These are phyloP conservation scores for Machimus rusticus DNA, from an alignment of 2,888 invertebrate genomes.

Conservation along the genomic window DNA sequence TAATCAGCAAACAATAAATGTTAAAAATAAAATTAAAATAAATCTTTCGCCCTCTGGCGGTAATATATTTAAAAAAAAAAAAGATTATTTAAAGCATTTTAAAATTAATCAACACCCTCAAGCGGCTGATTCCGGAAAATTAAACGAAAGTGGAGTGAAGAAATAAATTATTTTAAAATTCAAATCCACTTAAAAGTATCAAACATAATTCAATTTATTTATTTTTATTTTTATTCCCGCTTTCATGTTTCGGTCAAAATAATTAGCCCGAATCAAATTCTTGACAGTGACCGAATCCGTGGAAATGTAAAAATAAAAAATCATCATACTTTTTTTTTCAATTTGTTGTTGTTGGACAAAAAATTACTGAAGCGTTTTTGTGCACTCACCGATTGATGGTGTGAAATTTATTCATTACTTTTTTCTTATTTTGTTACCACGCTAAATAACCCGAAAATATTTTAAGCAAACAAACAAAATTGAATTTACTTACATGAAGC, in stretches of 20 bases:
- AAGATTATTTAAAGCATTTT: too few relatives aligned
- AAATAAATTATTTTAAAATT: neutral
- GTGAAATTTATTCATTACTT: neutral
- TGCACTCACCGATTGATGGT: neutral
- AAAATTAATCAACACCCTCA: neutral
- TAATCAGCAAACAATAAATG: neutral
- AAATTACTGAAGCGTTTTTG: neutral
- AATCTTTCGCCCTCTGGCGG: too few relatives aligned
- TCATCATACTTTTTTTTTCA: neutral
- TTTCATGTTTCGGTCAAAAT: neutral
- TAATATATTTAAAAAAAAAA: neutral
- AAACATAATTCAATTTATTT: neutral
- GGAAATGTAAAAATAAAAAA: neutral
- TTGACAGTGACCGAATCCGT: neutral
- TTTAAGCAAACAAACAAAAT: neutral
- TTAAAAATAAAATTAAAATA: neutral
- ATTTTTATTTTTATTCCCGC: neutral
- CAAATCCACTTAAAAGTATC: neutral
- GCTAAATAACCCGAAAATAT: neutral
- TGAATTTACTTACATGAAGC: too few relatives aligned
- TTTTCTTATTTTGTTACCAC: neutral
- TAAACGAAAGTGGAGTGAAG: too few relatives aligned
- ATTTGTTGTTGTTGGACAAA: neutral
- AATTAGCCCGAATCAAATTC: neutral
- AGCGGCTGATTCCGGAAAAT: too few relatives aligned